Evolutionary conservation across 2,888 invertebrate species (phyloP), one percentile per base, ranked within the genome.

Genomic region (Thysanoteuthis rhombus): DNA sequence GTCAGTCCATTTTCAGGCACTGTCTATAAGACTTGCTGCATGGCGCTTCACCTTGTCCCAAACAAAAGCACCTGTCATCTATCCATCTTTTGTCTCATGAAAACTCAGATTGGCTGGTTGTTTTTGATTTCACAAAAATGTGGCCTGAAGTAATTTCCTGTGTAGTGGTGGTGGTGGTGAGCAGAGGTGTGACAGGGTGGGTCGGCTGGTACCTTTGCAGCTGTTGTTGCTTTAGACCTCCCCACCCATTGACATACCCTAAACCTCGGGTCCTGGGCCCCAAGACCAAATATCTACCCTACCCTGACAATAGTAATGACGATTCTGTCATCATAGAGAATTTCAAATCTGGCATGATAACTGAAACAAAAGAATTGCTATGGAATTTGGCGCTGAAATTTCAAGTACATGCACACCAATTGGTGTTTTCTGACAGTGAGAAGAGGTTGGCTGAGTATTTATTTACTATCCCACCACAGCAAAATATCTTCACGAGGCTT

Each of bases 391-490:
- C 12, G n/a, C 2, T 36, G 12, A 75, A n/a, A n/a, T 75, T 75
- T 12, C n/a, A 0, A n/a, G 75, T 75, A 25, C n/a, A 16, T 52
- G 25, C 25, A 25, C 5, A 45, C 12, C 45, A 52, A 52, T 52
- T 52, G 52, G 52, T 52, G 25, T 52, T 52, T 1, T 25, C 25
- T 52, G 45, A 45, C 45, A 16, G 47, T 47, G 52, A 52, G 52
- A 52, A 52, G 52, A 52, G 52, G 1, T 28, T 22, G 52, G 25
- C 25, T 22, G 47, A 19, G 10, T 75, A 8, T n/a, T n/a, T 75
- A 10, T 12, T 22, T 10, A 1, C 75, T n/a, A 8, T n/a, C 12
- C 0, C 32, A n/a, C 32, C n/a, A 0, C 28, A 6, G 1, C 0
- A 58, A 28, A 58, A n/a, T n/a, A n/a, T n/a, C n/a, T n/a, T n/a